Base-by-base conservation (phyloP, 1,140 invertebrate species). In the Drosophila serrata region DNA sequence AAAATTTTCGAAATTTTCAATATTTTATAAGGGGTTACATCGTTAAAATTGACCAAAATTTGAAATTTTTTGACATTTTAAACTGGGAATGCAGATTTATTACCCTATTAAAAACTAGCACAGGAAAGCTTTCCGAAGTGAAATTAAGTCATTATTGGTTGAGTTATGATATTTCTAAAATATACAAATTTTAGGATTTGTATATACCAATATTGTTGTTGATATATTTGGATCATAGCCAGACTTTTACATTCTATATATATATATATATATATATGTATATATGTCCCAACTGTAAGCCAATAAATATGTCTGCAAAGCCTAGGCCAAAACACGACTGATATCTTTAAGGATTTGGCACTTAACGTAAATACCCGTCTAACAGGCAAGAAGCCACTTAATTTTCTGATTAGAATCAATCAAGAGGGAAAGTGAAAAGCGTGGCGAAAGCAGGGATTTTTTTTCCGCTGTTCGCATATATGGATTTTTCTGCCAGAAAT, bases 321-420 rank as follows among this genome's bases (percentile, higher is more conserved):
- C 11, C 11, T 12, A 43, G 17, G 17, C 9, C 40, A 19, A 43
- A 22, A 7, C 27, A 6, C 24, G 24, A 45, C 24, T 11, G 27
- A 22, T 19, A 49, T 15, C 17, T 4, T 40, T 31, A 17, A 11
- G 46, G 7, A 15, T 33, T 17, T 13, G 59, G 22, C 43, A 40
- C 57, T 67, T 68, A 24, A 35, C 11, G 60, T 11, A 24, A 67
- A 67, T 24, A 67, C 45, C 33, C 29, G 37, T 46, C 60, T 49
- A 45, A 40, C 51, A 65, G 62, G 64, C 69, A 53, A 72, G 72
- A 67, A 90, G 79, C 70, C 77, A 84, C 80, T 91, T 84, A 75
- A 91, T 86, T 90, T 90, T 86, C 82, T 91, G 87, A 91, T 91
- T 91, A 81, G 77, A 91, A 90, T 91, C 87, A 91, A 86, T 90